These are phyloP conservation scores for Eciton burchellii DNA, from an alignment of 1,140 invertebrate genomes.

Conservation along the genomic window DNA sequence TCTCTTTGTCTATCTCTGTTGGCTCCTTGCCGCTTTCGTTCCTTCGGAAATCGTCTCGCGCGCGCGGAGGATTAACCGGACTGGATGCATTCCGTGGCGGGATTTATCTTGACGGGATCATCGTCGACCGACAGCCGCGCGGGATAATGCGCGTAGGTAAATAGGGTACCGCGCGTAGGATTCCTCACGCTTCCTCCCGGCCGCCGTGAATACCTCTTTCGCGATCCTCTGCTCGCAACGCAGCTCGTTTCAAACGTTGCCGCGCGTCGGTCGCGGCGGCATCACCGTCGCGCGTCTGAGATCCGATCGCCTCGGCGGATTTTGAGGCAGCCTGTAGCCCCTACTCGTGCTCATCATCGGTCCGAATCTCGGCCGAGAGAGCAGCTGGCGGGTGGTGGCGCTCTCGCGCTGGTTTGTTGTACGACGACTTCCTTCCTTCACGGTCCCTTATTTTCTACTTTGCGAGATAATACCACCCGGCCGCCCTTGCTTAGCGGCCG, in stretches of 20 bases:
- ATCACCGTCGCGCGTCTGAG: too few species aligned
- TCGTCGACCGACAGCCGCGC: conserved; percentile 31
- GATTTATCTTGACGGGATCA: conserved; percentile 53
- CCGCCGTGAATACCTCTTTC: conserved; percentile 13
- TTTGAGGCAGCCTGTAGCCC: too few species aligned
- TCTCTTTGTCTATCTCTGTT: background rate
- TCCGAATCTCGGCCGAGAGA: conserved; percentile 31
- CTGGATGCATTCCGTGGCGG: conserved; percentile 36
- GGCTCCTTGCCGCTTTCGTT: conserved; percentile 38
- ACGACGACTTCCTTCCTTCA: conserved; percentile 17
- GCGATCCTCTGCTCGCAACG: conserved; percentile 17
- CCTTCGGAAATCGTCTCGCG: conserved; percentile 45
- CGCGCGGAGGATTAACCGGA: conserved; percentile 36
- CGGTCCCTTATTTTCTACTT: conserved; percentile 21
- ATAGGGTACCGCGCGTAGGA: conserved; percentile 25
- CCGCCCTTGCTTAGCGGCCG: background rate
- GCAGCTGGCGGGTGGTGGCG: background rate
- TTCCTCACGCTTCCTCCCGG: conserved; percentile 18
- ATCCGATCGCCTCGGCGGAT: too few species aligned
- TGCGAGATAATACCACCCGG: conserved; percentile 10
- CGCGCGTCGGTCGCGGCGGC: too few species aligned
- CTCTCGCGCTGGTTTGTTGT: conserved; percentile 5
- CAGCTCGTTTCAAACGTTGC: conserved; percentile 22
- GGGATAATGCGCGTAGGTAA: conserved; percentile 8
- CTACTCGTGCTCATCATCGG: background rate